A percentile compares a stretch with the other conserved stretches of the same genome.
phyloP scores from a whole-genome alignment of 1,140 invertebrate genomes.

The Achatina immaculata region DNA sequence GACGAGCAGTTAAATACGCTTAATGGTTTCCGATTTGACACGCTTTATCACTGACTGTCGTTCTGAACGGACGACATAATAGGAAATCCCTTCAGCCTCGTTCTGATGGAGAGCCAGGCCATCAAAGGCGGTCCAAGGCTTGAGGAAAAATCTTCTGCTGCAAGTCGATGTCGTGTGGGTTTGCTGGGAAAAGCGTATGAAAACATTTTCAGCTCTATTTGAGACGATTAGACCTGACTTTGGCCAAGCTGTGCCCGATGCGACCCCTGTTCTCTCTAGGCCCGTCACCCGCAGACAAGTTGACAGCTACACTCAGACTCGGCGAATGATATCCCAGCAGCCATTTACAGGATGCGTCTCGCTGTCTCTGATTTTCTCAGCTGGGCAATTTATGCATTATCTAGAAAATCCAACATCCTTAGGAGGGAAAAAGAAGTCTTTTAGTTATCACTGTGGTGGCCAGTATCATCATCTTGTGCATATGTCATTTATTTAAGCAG shows the following conservation, averaged over 20 bases:
- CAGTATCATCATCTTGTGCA: no score
- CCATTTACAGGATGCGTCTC: background rate
- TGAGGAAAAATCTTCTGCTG: slow-evolving; percentile 7
- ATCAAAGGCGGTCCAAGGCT: background rate
- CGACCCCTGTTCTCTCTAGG: slow-evolving; percentile 18
- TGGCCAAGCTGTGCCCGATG: background rate
- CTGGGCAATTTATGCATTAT: slow-evolving; percentile 1
- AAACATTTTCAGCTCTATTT: slow-evolving; percentile 48
- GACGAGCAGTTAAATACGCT: slow-evolving; percentile 38
- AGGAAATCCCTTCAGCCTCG: background rate
- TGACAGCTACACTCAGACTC: background rate
- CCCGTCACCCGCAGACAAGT: slow-evolving; percentile 19
- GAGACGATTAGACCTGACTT: slow-evolving; percentile 41
- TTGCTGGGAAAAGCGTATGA: slow-evolving; percentile 32
- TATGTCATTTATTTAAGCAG: no score
- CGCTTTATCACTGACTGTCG: slow-evolving; percentile 35
- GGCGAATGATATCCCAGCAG: background rate
- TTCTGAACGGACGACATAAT: background rate
- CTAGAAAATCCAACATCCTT: no score
- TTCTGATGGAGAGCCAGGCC: background rate
- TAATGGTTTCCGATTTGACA: slow-evolving; percentile 49
- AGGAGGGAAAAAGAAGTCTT: no score
- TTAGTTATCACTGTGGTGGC: no score
- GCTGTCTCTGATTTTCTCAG: slow-evolving; percentile 7
- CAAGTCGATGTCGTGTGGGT: slow-evolving; percentile 36